phyloP scores from a whole-genome alignment of 2,888 invertebrate species.

The Apodemia zela region DNA sequence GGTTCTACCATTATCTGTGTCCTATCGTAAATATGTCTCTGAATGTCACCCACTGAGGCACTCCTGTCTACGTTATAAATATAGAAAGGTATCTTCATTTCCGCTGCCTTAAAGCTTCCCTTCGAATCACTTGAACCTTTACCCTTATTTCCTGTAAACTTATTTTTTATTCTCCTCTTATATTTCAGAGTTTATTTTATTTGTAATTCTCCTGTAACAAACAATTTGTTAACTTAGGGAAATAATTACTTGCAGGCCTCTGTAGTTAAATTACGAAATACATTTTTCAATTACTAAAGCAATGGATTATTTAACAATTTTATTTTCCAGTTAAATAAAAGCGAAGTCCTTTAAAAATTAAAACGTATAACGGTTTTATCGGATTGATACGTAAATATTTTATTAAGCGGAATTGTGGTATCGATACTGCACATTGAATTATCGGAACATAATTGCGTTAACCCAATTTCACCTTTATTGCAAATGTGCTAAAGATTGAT shows the following conservation, averaged over 20 bases:
- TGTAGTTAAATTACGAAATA: background rate
- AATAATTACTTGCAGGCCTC: background rate
- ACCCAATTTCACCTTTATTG: slow-evolving; percentile 1
- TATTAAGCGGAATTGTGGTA: slow-evolving; percentile 15
- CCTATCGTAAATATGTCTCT: no score
- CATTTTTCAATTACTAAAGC: background rate
- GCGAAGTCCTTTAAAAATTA: background rate
- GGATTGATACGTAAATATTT: slow-evolving; percentile 14
- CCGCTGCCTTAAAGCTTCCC: no score
- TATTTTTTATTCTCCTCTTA: no score
- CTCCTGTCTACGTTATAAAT: no score
- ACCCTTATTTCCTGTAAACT: no score
- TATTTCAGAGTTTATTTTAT: no score
- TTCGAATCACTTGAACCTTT: no score
- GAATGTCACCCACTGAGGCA: no score
- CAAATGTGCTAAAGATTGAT: background rate
- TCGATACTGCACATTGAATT: slow-evolving; percentile 6
- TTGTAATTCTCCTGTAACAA: background rate
- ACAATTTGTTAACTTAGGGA: background rate
- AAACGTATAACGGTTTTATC: slow-evolving; percentile 7
- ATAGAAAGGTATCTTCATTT: no score
- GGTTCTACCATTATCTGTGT: no score
- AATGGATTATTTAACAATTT: background rate
- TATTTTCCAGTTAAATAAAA: slow-evolving; percentile 1
- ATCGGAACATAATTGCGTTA: background rate